These are phyloP conservation scores for Anabas testudineus DNA, from an alignment of 2,797 vertebrate genomes.

Conservation along the genomic window DNA sequence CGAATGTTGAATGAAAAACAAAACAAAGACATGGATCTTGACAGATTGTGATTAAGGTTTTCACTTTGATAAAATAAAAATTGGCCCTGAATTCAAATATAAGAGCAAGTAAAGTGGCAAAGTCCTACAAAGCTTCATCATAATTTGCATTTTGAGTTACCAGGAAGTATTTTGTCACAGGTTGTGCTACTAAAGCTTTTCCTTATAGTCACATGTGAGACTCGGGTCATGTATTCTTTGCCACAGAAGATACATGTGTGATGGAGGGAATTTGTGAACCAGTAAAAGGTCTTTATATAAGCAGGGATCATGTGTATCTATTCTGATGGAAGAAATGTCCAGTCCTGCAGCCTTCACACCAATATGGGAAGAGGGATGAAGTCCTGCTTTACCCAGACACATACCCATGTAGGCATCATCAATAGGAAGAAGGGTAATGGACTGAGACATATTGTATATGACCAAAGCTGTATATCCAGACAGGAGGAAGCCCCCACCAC, in stretches of 20 bases:
- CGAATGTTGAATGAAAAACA: too few species aligned
- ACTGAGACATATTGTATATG: constrained; percentile 71
- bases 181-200: background rate
- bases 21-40: too few species aligned
- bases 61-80: too few species aligned
- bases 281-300: constrained; percentile 84
- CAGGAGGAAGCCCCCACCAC: constrained; percentile 85
- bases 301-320: constrained; percentile 81
- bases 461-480: constrained; percentile 81
- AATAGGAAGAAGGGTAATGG: constrained; percentile 82
- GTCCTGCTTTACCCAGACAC: constrained; percentile 82
- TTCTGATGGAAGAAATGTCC: constrained; percentile 40
- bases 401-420: constrained; percentile 90
- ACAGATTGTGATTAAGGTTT: too few species aligned
- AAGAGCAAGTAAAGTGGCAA: too few species aligned
- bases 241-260: constrained; percentile 86
- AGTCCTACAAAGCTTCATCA: too few species aligned
- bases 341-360: constrained; percentile 82
- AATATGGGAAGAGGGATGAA: constrained; percentile 78
- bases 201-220: constrained; percentile 59
- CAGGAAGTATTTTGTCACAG: too few species aligned
- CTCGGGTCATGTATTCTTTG: constrained; percentile 69
- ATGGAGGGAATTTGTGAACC: constrained; percentile 86
- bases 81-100: too few species aligned
- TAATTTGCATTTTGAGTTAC: too few species aligned